Evolutionary conservation across 2,797 vertebrate species (phyloP), one percentile per base, ranked within the genome.

Genomic region (Sebastes minor): DNA sequence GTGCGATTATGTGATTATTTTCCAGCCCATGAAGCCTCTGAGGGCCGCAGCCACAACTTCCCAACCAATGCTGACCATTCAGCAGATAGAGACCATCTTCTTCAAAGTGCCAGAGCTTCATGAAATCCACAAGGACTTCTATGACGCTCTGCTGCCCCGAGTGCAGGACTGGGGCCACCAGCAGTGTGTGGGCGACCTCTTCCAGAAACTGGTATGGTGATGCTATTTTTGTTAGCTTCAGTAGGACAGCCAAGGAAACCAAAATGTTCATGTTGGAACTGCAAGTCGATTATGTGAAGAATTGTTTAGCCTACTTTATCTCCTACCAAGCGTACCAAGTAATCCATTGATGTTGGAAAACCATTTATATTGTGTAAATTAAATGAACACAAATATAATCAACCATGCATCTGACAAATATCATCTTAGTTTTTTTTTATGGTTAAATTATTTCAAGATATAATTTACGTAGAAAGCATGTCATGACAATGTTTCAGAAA

Each of bases 1-100:
- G 30, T 62, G 11, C 4, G 38, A 11, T 75, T 6, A 6, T 71
- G 28, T 82, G 10, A 22, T 78, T 61, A 2, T 76, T 71, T 2
- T 71, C 14, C 87, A 99, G 99, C 99, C 99, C 56, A 99, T 99
- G 98, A 99, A 99, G 88, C 99, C 99, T 62, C 90, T 99, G 89
- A 97, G 97, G 92, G 98, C 99, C 0, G 98, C 98, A 1, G 98
- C 99, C 91, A 99, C 99, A 69, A 99, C 99, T 4, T 99, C 99
- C 5, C 98, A 99, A 90, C 99, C 99, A 0, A 97, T 99, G 92
- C 95, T 99, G 91, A 98, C 95, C 33, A 93, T 96, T 78, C 98
- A 97, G 88, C 97, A 99, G 95, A 98, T 99, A 6, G 98, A 99
- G 92, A 99, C 97, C 86, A 99, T 99, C 95, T 99, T 99, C 95